Percentiles rank a stretch among this genome's conserved stretches.
These are phyloP conservation scores for Lycopodina hypogea DNA, from an alignment of 37 sponge, comb jelly and placozoan genomes.

Conservation along the genomic window DNA sequence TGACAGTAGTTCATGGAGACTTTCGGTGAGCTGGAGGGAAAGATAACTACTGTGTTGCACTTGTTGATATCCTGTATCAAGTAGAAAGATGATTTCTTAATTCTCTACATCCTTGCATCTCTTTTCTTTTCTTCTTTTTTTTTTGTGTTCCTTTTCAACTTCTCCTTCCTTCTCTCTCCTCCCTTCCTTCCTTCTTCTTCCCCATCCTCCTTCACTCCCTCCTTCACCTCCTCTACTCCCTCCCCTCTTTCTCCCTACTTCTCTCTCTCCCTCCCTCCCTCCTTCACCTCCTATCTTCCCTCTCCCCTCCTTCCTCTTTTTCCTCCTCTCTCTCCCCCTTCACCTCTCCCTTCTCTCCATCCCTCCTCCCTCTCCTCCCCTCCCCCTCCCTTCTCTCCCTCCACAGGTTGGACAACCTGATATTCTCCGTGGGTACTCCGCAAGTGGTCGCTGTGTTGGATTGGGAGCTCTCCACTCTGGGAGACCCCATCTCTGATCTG, in stretches of 20 bases:
- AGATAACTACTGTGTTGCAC: background rate
- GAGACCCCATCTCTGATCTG: constrained; percentile 73
- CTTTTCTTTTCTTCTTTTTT: background rate
- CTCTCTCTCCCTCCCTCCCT: too few relatives aligned
- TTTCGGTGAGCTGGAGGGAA: constrained; percentile 41
- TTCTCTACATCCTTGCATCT: background rate
- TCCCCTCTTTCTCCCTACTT: background rate
- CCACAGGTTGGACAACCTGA: constrained; percentile 65
- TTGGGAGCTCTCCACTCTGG: constrained; percentile 86
- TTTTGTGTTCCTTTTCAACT: background rate
- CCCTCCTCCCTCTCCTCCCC: background rate
- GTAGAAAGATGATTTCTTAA: background rate
- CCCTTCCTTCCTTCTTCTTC: background rate
- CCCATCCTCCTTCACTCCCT: background rate
- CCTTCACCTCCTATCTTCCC: too few relatives aligned
- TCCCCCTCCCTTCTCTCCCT: background rate
- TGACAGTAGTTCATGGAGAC: constrained; percentile 80
- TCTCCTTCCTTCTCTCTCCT: background rate
- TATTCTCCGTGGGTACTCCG: constrained; percentile 34
- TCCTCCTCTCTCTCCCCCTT: background rate
- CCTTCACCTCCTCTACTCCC: background rate
- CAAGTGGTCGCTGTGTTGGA: constrained; percentile 73
- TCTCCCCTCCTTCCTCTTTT: too few relatives aligned
- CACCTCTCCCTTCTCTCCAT: background rate
- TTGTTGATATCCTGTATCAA: too few relatives aligned